Evolutionary conservation across 2,797 vertebrate species (phyloP).

Genomic region (Poeciliopsis paucimaculata): DNA sequence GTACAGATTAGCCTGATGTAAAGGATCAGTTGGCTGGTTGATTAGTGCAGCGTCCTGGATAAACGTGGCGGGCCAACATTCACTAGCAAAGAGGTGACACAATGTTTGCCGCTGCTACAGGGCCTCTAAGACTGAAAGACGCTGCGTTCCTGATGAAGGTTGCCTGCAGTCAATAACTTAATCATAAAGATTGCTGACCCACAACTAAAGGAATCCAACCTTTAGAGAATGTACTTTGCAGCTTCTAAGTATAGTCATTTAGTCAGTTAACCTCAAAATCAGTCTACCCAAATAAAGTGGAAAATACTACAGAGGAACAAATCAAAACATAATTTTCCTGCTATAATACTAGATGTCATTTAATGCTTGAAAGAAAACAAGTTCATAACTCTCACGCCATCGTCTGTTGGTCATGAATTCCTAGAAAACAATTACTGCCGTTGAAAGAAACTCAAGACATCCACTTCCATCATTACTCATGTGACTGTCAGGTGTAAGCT

Average conservation of each 20-base stretch:
- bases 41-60: slow-evolving; percentile 42
- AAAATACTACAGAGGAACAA: background rate
- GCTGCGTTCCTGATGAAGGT: slow-evolving; percentile 42
- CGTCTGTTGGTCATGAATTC: background rate
- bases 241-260: slow-evolving; percentile 18
- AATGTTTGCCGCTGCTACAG: slow-evolving; percentile 31
- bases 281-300: background rate
- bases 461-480: background rate
- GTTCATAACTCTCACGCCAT: background rate
- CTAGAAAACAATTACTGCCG: background rate
- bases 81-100: slow-evolving; percentile 71
- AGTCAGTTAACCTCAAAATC: too few relatives aligned
- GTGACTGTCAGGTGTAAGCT: background rate
- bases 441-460: background rate
- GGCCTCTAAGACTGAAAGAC: slow-evolving; percentile 22
- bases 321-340: background rate
- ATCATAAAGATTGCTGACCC: slow-evolving; percentile 9
- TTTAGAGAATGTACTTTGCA: slow-evolving; percentile 6
- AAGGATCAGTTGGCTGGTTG: slow-evolving; percentile 48
- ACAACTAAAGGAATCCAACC: slow-evolving; percentile 19
- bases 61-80: slow-evolving; percentile 63
- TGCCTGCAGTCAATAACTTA: slow-evolving; percentile 3
- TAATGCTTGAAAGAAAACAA: background rate
- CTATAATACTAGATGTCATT: background rate
- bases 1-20: slow-evolving; percentile 24